Conservation (phyloP, 1,140 invertebrate species). For the Trissolcus basalis region DNA sequence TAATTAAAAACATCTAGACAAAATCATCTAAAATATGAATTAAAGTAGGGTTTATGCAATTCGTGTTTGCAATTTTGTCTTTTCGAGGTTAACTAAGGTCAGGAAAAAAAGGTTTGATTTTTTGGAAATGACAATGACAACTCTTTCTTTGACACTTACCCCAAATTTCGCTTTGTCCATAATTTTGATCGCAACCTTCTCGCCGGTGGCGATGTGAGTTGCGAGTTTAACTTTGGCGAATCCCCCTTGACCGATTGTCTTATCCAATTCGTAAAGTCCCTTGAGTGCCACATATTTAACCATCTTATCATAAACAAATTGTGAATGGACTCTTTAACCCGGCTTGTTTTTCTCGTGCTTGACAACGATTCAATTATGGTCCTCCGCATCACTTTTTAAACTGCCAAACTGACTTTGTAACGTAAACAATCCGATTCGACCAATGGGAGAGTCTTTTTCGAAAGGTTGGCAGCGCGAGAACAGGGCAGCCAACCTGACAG, state of each 20-base stretch:
- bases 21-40: too few relatives aligned
- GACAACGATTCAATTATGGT: neutral
- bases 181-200: slow-evolving; percentile 91
- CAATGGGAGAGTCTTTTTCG: slow-evolving; percentile 63
- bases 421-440: slow-evolving; percentile 71
- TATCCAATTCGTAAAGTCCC: slow-evolving; percentile 82
- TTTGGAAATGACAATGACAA: neutral
- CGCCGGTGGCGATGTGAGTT: slow-evolving; percentile 85
- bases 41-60: too few relatives aligned
- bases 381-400: slow-evolving; percentile 40
- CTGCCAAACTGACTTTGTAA: slow-evolving; percentile 31
- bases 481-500: too few relatives aligned
- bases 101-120: neutral
- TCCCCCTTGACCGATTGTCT: slow-evolving; percentile 85
- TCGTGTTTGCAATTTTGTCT: too few relatives aligned
- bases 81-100: too few relatives aligned
- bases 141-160: slow-evolving; percentile 77
- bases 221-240: slow-evolving; percentile 90
- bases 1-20: too few relatives aligned
- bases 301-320: slow-evolving; percentile 64
- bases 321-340: neutral
- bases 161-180: slow-evolving; percentile 87
- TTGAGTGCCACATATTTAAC: slow-evolving; percentile 77
- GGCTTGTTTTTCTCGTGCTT: neutral
- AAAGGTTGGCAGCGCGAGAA: too few relatives aligned